Evolutionary conservation across 1,140 invertebrate species (phyloP).

Genomic region (Drosophila serrata): DNA sequence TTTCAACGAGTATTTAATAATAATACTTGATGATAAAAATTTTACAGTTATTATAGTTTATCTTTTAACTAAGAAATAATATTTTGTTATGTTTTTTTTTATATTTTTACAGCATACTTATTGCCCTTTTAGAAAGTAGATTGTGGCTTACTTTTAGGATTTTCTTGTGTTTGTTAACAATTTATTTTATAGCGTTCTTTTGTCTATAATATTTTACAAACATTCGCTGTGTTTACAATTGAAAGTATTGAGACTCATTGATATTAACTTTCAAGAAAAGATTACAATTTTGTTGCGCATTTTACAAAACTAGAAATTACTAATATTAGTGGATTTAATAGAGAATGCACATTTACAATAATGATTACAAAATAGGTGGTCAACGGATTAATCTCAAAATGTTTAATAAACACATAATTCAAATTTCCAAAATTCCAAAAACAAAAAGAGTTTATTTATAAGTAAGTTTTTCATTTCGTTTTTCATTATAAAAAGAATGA

Average conservation of each 20-base stretch:
- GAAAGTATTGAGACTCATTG: too few species aligned
- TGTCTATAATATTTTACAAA: not conserved
- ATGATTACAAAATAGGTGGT: not conserved
- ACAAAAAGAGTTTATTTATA: too few species aligned
- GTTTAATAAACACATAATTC: too few species aligned
- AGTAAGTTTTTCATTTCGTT: too few species aligned
- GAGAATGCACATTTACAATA: not conserved
- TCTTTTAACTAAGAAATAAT: not conserved
- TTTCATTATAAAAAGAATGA: too few species aligned
- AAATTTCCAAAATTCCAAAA: too few species aligned
- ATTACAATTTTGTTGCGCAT: not conserved
- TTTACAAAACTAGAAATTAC: not conserved
- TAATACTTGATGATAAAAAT: not conserved
- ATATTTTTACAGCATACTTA: not conserved
- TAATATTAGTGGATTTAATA: not conserved
- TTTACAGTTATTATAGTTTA: not conserved
- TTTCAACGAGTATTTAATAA: not conserved
- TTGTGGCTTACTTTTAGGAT: not conserved
- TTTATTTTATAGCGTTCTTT: not conserved
- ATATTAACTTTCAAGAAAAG: not conserved
- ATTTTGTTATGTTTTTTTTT: not conserved
- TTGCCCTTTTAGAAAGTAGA: accelerated
- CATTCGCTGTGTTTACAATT: not conserved
- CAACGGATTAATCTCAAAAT: too few species aligned
- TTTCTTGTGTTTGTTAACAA: not conserved